A percentile compares a stretch with the other conserved stretches of the same genome.
These are phyloP conservation scores for Machaerirhynchus nigripectus DNA, from an alignment of 2,113 vertebrate genomes.

Conservation along the genomic window DNA sequence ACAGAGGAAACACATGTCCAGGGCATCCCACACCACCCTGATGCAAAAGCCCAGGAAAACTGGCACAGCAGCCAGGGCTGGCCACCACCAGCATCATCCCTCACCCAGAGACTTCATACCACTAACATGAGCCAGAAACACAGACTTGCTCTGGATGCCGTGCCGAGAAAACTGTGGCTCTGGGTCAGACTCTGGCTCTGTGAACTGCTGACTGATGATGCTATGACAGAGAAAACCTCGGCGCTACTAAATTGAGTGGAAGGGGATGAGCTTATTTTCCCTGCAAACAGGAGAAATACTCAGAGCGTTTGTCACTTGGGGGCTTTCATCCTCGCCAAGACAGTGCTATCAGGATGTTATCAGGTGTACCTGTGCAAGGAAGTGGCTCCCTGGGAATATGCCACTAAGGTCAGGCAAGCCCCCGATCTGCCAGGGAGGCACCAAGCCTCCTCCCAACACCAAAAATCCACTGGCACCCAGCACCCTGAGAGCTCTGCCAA, in stretches of 20 bases:
- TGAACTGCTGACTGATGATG: neutral
- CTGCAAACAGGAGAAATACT: neutral
- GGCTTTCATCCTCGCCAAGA: neutral
- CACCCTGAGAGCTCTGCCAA: neutral
- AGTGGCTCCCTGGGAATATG: neutral
- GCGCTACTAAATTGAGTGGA: neutral
- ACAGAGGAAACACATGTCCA: neutral
- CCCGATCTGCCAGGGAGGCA: neutral
- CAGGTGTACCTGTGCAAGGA: rapidly evolving
- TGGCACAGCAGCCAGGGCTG: neutral
- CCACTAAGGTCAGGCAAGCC: neutral
- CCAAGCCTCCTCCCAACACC: neutral
- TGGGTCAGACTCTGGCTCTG: neutral
- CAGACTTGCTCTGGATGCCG: rapidly evolving
- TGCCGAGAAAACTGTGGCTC: neutral
- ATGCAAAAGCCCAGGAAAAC: neutral
- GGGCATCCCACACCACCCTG: rapidly evolving
- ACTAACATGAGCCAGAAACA: neutral
- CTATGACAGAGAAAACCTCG: neutral
- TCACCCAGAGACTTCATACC: rapidly evolving
- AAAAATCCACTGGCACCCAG: neutral
- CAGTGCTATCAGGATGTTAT: rapidly evolving
- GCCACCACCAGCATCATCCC: neutral
- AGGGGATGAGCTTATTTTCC: neutral
- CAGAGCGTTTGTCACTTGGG: neutral